These are phyloP conservation scores for Ellobium chinense DNA, from an alignment of 2,888 invertebrate genomes.

Conservation along the genomic window DNA sequence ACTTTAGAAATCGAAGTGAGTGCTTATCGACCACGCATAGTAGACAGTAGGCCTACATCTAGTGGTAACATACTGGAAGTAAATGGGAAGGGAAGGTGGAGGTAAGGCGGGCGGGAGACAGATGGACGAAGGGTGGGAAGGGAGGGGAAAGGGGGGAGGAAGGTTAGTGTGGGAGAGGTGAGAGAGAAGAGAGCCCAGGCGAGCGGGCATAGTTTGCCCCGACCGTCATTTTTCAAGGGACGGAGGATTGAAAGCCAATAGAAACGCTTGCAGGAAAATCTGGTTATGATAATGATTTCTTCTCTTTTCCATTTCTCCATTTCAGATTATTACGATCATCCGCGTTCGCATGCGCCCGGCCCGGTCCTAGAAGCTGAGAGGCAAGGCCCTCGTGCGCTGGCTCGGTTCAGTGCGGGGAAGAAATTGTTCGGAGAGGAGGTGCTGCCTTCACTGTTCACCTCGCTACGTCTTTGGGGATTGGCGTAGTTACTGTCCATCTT, in stretches of 20 bases:
- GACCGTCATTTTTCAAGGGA: constrained; percentile 19
- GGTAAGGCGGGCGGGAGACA: not conserved
- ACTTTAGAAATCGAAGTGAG: too few species aligned
- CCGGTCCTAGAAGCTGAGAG: not conserved
- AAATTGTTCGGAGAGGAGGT: too few species aligned
- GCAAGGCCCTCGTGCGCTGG: too few species aligned
- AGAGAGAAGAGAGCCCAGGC: not conserved
- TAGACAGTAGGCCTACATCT: too few species aligned
- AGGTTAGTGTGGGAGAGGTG: not conserved
- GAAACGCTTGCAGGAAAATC: constrained; percentile 25
- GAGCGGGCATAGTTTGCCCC: not conserved
- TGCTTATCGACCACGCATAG: too few species aligned
- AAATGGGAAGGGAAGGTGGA: not conserved
- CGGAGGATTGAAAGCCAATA: constrained; percentile 37
- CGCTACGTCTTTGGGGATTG: constrained; percentile 30
- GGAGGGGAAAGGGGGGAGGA: not conserved
- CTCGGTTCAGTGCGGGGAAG: too few species aligned
- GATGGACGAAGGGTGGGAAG: not conserved
- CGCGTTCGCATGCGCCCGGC: not conserved
- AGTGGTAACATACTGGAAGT: too few species aligned
- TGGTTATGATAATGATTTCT: constrained; percentile 43
- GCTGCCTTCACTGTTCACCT: not conserved
- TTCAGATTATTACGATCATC: constrained; percentile 31
- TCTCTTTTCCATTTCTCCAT: constrained; percentile 27
- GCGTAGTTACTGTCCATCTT: constrained; percentile 15